Conservation (phyloP, 2,888 invertebrate genomes). For the Lysandra bellargus region DNA sequence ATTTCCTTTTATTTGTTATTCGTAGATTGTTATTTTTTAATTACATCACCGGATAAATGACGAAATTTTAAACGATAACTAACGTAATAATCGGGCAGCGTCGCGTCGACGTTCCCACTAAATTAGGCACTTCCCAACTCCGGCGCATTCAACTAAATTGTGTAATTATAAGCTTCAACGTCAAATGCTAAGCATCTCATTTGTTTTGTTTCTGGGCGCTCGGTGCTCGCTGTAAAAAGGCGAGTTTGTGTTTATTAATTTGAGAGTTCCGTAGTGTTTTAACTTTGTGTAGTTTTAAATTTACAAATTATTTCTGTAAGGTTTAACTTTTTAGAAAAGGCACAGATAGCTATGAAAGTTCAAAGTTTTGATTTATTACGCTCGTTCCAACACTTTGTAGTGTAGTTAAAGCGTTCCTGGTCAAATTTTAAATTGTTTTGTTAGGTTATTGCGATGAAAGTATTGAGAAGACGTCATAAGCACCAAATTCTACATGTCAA, state of each 20-base stretch:
- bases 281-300: not conserved
- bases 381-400: not conserved
- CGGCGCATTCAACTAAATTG: not conserved
- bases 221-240: not conserved
- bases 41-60: constrained; percentile 2
- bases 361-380: too few species aligned
- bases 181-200: constrained; percentile 15
- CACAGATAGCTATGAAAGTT: not conserved
- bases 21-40: not conserved
- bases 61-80: not conserved
- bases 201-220: constrained; percentile 24
- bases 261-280: constrained; percentile 12
- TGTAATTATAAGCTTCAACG: not conserved
- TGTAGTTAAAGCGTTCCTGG: too few species aligned
- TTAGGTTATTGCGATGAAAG: too few species aligned
- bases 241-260: constrained; percentile 3
- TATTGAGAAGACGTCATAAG: too few species aligned
- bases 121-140: constrained; percentile 3
- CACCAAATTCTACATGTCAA: too few species aligned
- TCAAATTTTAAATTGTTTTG: too few species aligned
- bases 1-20: too few species aligned
- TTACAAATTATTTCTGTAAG: not conserved
- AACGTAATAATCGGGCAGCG: not conserved
- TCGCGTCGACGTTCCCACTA: not conserved
- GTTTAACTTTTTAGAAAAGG: not conserved